These are phyloP conservation scores for Synaphobranchus kaupii DNA, from an alignment of 2,797 vertebrate genomes.

Conservation along the genomic window DNA sequence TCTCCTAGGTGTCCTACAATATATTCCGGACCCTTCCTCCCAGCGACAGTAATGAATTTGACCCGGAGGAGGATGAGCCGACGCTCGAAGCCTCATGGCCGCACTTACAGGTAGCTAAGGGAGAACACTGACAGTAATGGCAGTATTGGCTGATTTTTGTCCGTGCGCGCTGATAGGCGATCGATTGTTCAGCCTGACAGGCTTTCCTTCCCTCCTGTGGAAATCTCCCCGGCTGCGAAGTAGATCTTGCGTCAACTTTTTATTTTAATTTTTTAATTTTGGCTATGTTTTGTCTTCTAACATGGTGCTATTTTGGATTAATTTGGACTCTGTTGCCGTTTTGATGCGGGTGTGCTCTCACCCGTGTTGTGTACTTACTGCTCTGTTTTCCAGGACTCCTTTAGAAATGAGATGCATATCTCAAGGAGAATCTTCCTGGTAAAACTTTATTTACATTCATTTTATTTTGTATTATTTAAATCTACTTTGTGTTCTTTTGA, in stretches of 20 bases:
- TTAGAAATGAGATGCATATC: constrained; percentile 66
- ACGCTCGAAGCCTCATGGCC: constrained; percentile 98
- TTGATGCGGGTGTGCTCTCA: constrained; percentile 42
- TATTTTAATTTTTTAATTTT: constrained; percentile 6
- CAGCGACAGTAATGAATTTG: constrained; percentile 98
- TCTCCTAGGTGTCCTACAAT: constrained; percentile 94
- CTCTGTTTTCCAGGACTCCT: constrained; percentile 59
- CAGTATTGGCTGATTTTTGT: neutral
- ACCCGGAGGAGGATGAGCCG: constrained; percentile 98
- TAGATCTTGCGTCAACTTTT: neutral
- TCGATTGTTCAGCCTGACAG: neutral
- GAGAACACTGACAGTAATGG: neutral
- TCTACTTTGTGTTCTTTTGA: constrained; percentile 29
- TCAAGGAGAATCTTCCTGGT: constrained; percentile 63
- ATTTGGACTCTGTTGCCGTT: constrained; percentile 13
- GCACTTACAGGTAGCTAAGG: constrained; percentile 87
- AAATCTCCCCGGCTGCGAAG: neutral
- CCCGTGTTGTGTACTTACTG: constrained; percentile 54
- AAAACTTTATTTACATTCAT: constrained; percentile 45
- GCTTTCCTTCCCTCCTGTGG: neutral
- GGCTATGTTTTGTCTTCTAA: constrained; percentile 1
- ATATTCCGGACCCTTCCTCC: constrained; percentile 99
- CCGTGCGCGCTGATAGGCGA: constrained; percentile 19
- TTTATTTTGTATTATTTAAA: constrained; percentile 35
- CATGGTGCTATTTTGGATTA: constrained; percentile 24